Percentiles rank a stretch among this genome's conserved stretches.
phyloP scores from a whole-genome alignment of 2,113 vertebrate species.

The Salvelinus sp. region DNA sequence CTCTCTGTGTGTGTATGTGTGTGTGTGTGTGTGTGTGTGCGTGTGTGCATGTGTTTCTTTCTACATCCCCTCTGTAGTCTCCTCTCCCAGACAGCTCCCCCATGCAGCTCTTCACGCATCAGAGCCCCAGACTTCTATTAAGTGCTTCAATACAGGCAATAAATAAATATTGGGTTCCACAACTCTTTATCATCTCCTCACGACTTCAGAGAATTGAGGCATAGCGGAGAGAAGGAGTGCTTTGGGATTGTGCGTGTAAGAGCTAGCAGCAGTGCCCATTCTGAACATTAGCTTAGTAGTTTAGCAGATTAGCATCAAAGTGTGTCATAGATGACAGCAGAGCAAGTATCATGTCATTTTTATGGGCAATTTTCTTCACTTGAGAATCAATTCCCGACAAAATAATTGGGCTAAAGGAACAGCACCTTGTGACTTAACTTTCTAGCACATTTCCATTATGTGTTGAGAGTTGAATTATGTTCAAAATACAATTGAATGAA shows the following conservation, averaged over 20 bases:
- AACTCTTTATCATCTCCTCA: conserved; percentile 17
- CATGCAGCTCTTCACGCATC: neutral
- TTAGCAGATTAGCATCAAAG: conserved; percentile 13
- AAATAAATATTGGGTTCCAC: conserved; percentile 19
- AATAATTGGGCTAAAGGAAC: conserved; percentile 39
- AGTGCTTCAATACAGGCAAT: neutral
- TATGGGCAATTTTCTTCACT: conserved; percentile 32
- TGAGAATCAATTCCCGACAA: conserved; percentile 33
- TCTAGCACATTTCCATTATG: conserved; percentile 43
- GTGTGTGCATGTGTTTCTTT: neutral
- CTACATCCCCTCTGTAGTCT: neutral
- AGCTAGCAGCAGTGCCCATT: conserved; percentile 1
- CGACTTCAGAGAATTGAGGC: conserved; percentile 3
- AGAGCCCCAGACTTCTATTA: conserved; percentile 5
- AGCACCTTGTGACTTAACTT: conserved; percentile 39
- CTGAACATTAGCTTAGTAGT: conserved; percentile 9
- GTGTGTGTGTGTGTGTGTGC: too few relatives aligned
- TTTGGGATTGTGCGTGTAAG: conserved; percentile 13
- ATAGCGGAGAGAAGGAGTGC: neutral
- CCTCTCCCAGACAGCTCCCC: neutral
- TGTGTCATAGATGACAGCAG: conserved; percentile 27
- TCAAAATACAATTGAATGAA: conserved; percentile 23
- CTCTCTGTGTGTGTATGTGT: too few relatives aligned
- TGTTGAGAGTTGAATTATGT: conserved; percentile 42
- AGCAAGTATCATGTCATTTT: conserved; percentile 46